Evolutionary conservation across 2,888 invertebrate species (phyloP).

Genomic region (Leucophenga maculata): DNA sequence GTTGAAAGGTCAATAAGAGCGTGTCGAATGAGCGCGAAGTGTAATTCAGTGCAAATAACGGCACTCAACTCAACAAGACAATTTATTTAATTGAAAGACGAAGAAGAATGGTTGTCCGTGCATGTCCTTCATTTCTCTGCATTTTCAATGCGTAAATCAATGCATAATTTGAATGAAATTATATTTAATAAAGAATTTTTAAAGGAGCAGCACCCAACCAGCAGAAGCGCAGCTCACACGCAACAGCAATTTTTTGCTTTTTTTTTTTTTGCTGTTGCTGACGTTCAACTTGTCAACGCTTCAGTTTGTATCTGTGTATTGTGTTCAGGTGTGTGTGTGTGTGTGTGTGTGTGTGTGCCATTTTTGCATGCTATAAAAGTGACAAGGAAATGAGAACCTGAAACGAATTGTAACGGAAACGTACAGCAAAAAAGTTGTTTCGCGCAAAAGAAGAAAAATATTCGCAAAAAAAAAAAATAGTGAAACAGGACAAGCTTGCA

Average conservation of each 20-base stretch:
- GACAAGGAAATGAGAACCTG: constrained; percentile 15
- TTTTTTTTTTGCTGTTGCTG: neutral
- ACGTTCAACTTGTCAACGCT: too few relatives aligned
- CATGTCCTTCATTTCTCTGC: constrained; percentile 47
- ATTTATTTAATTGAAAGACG: constrained; percentile 44
- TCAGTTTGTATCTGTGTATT: neutral
- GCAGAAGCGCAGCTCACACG: neutral
- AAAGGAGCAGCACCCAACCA: too few relatives aligned
- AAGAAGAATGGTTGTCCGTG: constrained; percentile 6
- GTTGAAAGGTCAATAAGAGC: neutral
- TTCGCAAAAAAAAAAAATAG: neutral
- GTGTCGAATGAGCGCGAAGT: too few relatives aligned
- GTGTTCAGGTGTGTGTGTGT: neutral
- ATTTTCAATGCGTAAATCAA: constrained; percentile 48
- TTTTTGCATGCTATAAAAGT: constrained; percentile 48
- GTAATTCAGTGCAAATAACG: constrained; percentile 37
- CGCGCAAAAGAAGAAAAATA: neutral
- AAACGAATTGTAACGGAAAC: constrained; percentile 31
- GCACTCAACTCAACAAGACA: constrained; percentile 51
- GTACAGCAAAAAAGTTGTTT: constrained; percentile 38
- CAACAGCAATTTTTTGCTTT: neutral
- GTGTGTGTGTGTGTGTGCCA: constrained; percentile 1
- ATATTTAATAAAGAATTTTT: constrained; percentile 40
- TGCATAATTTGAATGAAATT: constrained; percentile 62
- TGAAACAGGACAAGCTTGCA: too few relatives aligned